phyloP scores from a whole-genome alignment of 2,797 vertebrate species.

The Lutra lutra region DNA sequence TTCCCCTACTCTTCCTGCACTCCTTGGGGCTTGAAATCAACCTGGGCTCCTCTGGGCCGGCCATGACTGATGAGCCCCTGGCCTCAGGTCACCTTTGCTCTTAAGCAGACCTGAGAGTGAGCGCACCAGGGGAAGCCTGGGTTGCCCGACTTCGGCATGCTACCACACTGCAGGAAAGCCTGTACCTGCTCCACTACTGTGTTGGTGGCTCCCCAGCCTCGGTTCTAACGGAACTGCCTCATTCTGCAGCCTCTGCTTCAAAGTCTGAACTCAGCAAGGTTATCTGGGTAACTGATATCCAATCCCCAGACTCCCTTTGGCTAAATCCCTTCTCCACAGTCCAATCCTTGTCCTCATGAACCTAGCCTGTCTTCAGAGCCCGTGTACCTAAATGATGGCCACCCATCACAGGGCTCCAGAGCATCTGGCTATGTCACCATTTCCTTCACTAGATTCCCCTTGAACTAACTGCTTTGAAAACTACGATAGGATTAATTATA shows the following conservation, averaged over 20 bases:
- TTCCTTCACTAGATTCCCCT: neutral
- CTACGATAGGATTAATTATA: neutral
- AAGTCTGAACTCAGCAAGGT: neutral
- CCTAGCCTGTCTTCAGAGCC: neutral
- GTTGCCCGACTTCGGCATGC: neutral
- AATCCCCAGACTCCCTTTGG: neutral
- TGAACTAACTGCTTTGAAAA: neutral
- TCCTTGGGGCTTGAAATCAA: neutral
- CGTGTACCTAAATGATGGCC: neutral
- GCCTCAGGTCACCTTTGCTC: neutral
- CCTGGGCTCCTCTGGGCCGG: neutral
- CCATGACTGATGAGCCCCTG: neutral
- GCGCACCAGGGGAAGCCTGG: neutral
- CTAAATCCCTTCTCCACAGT: neutral
- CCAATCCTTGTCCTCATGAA: neutral
- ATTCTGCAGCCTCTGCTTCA: neutral
- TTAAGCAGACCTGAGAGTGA: neutral
- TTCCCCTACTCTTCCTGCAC: neutral
- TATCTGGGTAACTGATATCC: neutral
- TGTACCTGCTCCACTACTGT: neutral
- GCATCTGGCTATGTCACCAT: neutral
- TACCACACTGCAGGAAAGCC: neutral
- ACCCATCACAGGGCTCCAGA: neutral
- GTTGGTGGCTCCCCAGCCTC: neutral
- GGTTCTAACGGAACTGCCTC: neutral